Conservation (phyloP, 2,797 vertebrate species). For the Gobionotothen gibberifrons region DNA sequence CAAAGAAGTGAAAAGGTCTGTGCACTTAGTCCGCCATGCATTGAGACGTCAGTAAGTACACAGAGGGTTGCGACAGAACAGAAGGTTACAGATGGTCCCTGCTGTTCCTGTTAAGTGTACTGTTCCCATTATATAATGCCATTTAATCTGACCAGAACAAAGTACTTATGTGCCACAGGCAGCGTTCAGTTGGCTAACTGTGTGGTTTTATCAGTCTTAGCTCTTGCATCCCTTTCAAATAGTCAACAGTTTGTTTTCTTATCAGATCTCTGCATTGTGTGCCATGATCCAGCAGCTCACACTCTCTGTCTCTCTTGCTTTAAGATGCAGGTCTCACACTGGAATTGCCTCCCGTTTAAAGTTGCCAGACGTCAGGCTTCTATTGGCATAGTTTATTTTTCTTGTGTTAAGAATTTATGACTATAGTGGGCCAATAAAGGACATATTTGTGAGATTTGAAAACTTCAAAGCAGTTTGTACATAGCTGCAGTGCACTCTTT, state of each 20-base stretch:
- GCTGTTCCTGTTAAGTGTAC: slow-evolving; percentile 5
- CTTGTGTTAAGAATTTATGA: slow-evolving; percentile 17
- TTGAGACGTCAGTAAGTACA: slow-evolving; percentile 42
- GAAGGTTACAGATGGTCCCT: slow-evolving; percentile 26
- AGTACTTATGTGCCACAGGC: not conserved
- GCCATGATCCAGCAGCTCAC: slow-evolving; percentile 24
- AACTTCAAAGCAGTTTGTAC: slow-evolving; percentile 29
- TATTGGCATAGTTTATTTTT: slow-evolving; percentile 32
- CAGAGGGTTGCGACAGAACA: slow-evolving; percentile 28
- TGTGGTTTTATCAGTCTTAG: slow-evolving; percentile 1
- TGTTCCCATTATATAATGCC: slow-evolving; percentile 23
- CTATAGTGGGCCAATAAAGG: slow-evolving; percentile 13
- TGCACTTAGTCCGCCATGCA: slow-evolving; percentile 34
- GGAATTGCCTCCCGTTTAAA: slow-evolving; percentile 52
- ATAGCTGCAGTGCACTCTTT: slow-evolving; percentile 6
- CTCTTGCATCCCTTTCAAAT: not conserved
- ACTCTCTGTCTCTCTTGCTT: slow-evolving; percentile 28
- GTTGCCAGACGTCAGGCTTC: slow-evolving; percentile 30
- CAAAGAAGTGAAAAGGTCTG: not conserved
- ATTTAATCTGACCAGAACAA: slow-evolving; percentile 3
- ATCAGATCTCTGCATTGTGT: slow-evolving; percentile 3
- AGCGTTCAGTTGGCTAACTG: slow-evolving; percentile 2
- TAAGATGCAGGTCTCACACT: slow-evolving; percentile 45
- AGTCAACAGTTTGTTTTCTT: not conserved
- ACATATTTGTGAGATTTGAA: slow-evolving; percentile 36